Base-by-base conservation (phyloP, 2,888 invertebrate species). In the Julus scandinavius region DNA sequence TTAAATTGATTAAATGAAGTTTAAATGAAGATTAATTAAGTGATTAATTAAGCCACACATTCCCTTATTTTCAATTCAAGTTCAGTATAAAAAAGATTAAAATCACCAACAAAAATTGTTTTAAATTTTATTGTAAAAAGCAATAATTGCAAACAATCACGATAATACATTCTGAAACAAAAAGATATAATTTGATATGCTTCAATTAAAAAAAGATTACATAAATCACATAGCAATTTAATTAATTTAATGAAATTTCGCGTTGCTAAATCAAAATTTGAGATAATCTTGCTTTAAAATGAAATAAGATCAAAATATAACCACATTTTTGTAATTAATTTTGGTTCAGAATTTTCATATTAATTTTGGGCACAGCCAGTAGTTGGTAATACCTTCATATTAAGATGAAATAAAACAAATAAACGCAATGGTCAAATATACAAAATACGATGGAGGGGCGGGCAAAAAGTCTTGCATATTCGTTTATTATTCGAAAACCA, bases 111-210 rank as follows among this genome's bases (percentile, higher is more conserved):
- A 20, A 20, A 80, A 80, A 80, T 4, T 80, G 38, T 38, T 80
- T 80, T 80, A 29, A 80, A 80, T 11, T 80, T 80, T 80, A 80
- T 80, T 80, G 80, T 80, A 29, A 80, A 80, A 80, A 20, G 38
- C 29, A 29, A 80, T 29, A 80, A 80, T 80, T 38, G 80, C 63
- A 80, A 80, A 38, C 80, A 80, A 80, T 38, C 80, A 80, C 38
- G 80, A 38, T 80, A 80, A 80, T 80, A 80, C 38, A 80, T 38
- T 80, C 29, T 13, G 80, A 80, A 80, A 80, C 29, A 11, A 80
- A 72, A 80, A 29, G 45, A 45, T 45, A 80, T 80, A 80, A 80
- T 38, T 80, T 29, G 80, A 80, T 38, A 80, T 80, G 29, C 9
- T 11, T 29, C 11, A 38, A 80, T 80, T 11, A 4, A 80, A 29